These are phyloP conservation scores for Stigmatopora argus DNA, from an alignment of 2,113 vertebrate genomes.

Conservation along the genomic window DNA sequence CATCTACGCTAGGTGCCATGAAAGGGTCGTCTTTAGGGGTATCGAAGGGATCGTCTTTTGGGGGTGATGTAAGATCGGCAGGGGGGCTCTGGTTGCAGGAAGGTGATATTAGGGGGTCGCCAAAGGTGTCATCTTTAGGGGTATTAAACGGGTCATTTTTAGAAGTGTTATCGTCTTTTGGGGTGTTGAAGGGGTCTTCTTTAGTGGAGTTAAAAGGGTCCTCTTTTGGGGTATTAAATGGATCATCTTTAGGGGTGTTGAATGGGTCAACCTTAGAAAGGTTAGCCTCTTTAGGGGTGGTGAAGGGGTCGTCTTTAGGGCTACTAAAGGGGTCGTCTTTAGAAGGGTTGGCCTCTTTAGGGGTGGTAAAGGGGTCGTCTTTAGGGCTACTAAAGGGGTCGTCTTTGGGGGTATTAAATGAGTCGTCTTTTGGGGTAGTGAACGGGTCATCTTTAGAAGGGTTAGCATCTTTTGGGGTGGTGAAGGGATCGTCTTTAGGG, in stretches of 20 bases:
- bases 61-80: neutral
- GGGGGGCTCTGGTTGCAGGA: conserved; percentile 14
- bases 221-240: conserved; percentile 3
- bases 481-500: conserved; percentile 28
- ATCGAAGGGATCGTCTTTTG: conserved; percentile 19
- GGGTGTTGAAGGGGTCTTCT: conserved; percentile 26
- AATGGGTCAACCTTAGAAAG: conserved; percentile 1
- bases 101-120: conserved; percentile 15
- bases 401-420: conserved; percentile 8
- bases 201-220: conserved; percentile 31
- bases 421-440: conserved; percentile 18
- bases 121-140: conserved; percentile 3
- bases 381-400: conserved; percentile 16
- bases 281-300: conserved; percentile 5
- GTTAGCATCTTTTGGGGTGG: conserved; percentile 22
- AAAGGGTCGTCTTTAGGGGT: conserved; percentile 11
- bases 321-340: conserved; percentile 9
- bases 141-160: conserved; percentile 12
- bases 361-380: conserved; percentile 15
- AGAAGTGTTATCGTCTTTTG: conserved; percentile 7
- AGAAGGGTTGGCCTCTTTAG: conserved; percentile 7
- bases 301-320: conserved; percentile 21
- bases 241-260: conserved; percentile 14
- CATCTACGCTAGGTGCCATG: neutral
- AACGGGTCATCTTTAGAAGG: conserved; percentile 19